Evolutionary conservation across 2,888 invertebrate species (phyloP).

Genomic region (Laothoe populi): DNA sequence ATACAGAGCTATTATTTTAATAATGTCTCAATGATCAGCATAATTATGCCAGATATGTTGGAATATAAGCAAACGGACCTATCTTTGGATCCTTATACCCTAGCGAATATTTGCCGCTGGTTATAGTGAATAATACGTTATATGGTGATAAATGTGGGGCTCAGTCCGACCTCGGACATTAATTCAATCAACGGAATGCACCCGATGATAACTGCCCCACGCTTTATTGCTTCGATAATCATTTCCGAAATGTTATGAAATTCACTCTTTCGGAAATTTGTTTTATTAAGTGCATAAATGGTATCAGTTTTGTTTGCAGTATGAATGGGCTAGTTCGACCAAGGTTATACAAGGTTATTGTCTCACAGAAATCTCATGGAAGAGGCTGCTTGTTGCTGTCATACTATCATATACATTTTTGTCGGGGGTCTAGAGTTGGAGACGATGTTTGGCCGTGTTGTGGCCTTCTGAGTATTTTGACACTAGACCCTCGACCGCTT

Average conservation of each 20-base stretch:
- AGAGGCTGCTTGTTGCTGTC: no score
- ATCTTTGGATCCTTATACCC: no score
- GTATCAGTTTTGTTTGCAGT: not conserved
- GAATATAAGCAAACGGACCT: no score
- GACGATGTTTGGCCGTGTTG: no score
- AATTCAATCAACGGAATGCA: conserved; percentile 14
- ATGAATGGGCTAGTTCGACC: not conserved
- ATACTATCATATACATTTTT: no score
- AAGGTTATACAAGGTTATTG: not conserved
- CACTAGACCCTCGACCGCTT: no score
- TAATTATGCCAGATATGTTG: no score
- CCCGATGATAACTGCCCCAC: conserved; percentile 5
- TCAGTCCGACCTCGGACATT: not conserved
- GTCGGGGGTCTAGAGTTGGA: no score
- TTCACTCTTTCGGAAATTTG: not conserved
- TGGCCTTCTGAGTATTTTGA: no score
- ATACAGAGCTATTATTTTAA: no score
- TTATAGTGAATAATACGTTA: conserved; percentile 7
- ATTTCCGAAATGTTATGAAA: not conserved
- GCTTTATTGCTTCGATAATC: conserved; percentile 2
- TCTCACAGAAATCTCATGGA: not conserved
- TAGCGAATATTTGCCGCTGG: not conserved
- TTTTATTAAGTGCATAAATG: not conserved
- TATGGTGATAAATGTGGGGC: not conserved
- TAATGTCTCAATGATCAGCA: no score